Evolutionary conservation across 2,113 vertebrate genomes (phyloP).

Genomic region (Jacana jacana): DNA sequence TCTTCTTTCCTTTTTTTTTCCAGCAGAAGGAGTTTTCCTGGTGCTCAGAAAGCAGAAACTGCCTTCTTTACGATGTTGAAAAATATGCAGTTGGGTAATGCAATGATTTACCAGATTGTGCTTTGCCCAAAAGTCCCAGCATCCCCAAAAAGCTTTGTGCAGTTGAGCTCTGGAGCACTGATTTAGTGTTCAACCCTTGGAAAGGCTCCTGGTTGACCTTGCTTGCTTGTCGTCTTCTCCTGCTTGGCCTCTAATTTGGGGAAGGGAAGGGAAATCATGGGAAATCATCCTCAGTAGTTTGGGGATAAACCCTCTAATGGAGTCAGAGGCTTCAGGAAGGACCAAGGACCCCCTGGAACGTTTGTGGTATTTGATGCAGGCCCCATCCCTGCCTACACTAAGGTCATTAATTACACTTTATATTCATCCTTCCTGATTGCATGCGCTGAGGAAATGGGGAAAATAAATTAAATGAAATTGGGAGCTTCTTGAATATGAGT

Average conservation of each 20-base stretch:
- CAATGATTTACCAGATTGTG: background rate
- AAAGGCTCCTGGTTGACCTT: background rate
- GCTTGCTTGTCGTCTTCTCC: background rate
- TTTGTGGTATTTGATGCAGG: background rate
- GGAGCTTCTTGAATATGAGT: fast-evolving
- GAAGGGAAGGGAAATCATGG: background rate
- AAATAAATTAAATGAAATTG: background rate
- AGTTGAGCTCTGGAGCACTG: fast-evolving
- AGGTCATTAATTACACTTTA: background rate
- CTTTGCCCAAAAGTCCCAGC: background rate
- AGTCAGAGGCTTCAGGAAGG: background rate
- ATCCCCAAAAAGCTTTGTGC: fast-evolving
- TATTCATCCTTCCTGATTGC: background rate
- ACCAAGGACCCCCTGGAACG: background rate
- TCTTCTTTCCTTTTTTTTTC: background rate
- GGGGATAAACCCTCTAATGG: background rate
- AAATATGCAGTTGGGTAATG: background rate
- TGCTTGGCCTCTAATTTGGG: background rate
- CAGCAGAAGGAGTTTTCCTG: background rate
- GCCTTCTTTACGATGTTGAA: background rate
- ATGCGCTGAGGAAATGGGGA: background rate
- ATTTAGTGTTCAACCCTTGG: background rate
- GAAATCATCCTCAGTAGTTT: background rate
- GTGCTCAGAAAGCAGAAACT: background rate
- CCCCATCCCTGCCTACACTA: fast-evolving